Evolutionary conservation across 1,140 invertebrate species (phyloP).

Genomic region (Scaptomyza hsui): DNA sequence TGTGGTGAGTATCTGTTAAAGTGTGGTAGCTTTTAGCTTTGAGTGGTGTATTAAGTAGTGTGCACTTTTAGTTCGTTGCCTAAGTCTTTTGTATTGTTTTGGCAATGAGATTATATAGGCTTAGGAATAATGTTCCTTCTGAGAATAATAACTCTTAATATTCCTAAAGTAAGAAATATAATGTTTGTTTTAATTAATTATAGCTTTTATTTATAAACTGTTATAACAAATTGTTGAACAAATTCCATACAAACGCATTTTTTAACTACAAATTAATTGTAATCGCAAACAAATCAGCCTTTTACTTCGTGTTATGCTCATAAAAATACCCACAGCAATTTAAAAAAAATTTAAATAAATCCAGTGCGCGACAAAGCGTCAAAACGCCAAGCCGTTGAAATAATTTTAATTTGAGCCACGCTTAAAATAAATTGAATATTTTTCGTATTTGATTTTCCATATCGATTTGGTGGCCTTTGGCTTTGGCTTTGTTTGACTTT

Average conservation of each 20-base stretch:
- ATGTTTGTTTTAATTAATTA: no score
- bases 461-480: conserved; percentile 69
- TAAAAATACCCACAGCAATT: not conserved
- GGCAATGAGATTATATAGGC: no score
- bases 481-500: conserved; percentile 60
- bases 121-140: no score
- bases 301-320: conserved; percentile 14
- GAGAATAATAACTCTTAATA: no score
- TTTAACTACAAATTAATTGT: no score
- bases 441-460: conserved; percentile 32
- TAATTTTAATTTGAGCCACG: conserved; percentile 47
- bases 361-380: conserved; percentile 41
- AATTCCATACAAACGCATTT: no score
- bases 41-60: conserved; percentile 25
- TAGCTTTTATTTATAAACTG: no score
- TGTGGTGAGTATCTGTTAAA: conserved; percentile 16
- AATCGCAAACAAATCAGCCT: not conserved
- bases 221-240: not conserved
- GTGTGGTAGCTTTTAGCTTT: conserved; percentile 30
- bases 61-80: conserved; percentile 44
- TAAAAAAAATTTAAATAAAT: conserved; percentile 12
- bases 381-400: conserved; percentile 46
- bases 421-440: conserved; percentile 36
- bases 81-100: conserved; percentile 62
- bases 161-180: no score